Conservation (phyloP, 1,140 invertebrate species). For the Atta colombica region DNA sequence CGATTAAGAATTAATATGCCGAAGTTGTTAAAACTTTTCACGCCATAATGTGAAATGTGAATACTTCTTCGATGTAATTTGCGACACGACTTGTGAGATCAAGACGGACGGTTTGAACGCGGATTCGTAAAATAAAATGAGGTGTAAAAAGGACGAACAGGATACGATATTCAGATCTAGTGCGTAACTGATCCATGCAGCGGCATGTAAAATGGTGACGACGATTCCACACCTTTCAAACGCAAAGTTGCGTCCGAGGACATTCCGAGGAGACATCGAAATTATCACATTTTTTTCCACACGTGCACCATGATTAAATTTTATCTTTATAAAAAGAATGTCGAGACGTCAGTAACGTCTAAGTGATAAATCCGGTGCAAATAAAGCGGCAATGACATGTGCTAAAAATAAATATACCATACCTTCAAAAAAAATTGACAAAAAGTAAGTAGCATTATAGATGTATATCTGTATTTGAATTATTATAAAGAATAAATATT, state of each 20-base stretch:
- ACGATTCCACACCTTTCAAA: not conserved
- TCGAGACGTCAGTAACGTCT: not conserved
- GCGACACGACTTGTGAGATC: conserved; percentile 13
- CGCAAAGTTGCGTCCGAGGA: not conserved
- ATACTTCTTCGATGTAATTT: not conserved
- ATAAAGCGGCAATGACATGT: not conserved
- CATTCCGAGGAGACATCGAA: not conserved
- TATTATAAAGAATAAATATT: not conserved
- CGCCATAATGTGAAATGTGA: not conserved
- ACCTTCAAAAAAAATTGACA: not conserved
- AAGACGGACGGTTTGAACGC: too few relatives aligned
- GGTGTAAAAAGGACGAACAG: not conserved
- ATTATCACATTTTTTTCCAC: conserved; percentile 12
- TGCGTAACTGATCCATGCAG: conserved; percentile 1
- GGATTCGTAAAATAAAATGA: conserved; percentile 29
- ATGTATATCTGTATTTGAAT: too few relatives aligned
- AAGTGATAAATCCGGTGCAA: conserved; percentile 7
- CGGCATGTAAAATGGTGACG: conserved; percentile 1
- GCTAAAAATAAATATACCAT: not conserved
- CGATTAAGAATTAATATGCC: conserved; percentile 31
- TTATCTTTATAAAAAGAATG: conserved; percentile 3
- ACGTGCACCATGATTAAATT: not conserved
- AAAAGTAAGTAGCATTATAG: not conserved
- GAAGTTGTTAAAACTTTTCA: conserved; percentile 1
- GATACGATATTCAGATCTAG: conserved; percentile 11